phyloP scores from a whole-genome alignment of 2,113 vertebrate genomes.

The Pontoporia blainvillei region DNA sequence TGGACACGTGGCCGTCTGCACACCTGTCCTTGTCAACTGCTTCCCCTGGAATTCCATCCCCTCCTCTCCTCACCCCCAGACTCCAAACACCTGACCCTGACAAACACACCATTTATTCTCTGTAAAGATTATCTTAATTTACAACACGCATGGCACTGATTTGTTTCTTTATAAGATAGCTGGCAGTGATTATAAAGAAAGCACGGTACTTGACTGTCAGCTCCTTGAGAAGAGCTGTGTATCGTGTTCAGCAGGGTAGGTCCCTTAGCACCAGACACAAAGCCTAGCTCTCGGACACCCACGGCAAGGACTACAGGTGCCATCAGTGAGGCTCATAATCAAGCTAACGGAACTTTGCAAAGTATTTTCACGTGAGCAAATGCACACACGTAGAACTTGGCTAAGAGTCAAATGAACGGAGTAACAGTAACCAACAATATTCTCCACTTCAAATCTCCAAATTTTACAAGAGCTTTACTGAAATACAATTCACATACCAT shows the following conservation, averaged over 20 bases:
- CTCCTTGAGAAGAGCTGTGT: neutral
- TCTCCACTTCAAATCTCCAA: neutral
- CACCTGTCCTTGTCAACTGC: neutral
- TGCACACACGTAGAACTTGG: neutral
- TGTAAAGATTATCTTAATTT: neutral
- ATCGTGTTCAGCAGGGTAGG: neutral
- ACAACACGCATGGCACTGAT: neutral
- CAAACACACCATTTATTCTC: neutral
- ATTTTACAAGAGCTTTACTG: neutral
- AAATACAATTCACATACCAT: neutral
- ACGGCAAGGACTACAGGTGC: neutral
- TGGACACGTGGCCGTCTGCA: fast-evolving
- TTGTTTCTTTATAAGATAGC: neutral
- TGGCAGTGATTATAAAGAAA: neutral
- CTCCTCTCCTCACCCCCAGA: neutral
- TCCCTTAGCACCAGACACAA: neutral
- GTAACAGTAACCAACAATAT: neutral
- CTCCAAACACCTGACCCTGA: neutral
- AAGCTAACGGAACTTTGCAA: neutral
- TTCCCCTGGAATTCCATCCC: neutral
- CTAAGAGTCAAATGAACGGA: neutral
- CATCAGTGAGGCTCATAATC: neutral
- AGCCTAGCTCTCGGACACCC: neutral
- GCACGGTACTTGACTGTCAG: neutral
- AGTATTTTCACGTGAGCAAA: neutral